Percentiles rank a stretch among this genome's conserved stretches.
Conservation (phyloP, 1,140 invertebrate species). For the Lamellibrachia luymesi region DNA sequence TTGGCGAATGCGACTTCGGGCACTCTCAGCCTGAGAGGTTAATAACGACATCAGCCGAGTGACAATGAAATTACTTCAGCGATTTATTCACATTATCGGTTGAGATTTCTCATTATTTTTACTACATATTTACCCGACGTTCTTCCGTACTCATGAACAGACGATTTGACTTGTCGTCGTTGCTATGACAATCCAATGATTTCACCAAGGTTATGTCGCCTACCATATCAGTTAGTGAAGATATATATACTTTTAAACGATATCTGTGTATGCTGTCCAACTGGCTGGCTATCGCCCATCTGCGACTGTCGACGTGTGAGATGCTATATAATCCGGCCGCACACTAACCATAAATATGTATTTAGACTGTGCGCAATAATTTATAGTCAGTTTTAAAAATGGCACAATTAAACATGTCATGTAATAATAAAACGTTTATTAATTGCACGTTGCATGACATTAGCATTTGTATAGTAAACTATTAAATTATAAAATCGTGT, state of each 20-base stretch:
- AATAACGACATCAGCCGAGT: background rate
- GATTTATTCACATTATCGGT: background rate
- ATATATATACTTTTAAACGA: background rate
- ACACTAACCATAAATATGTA: background rate
- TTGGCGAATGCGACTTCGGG: background rate
- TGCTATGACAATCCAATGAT: background rate
- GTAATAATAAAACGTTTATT: background rate
- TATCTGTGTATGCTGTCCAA: background rate
- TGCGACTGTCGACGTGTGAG: background rate
- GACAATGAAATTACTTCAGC: background rate
- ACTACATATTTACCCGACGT: background rate
- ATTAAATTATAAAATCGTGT: background rate
- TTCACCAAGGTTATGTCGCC: background rate
- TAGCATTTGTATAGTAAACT: no score
- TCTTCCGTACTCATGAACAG: background rate
- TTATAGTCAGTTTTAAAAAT: background rate
- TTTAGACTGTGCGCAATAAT: background rate
- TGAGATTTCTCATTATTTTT: background rate
- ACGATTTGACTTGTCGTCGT: background rate
- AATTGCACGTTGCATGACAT: background rate
- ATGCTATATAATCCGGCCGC: background rate
- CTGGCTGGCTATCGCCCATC: background rate
- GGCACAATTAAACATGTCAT: background rate
- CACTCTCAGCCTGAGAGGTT: background rate
- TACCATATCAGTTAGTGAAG: conserved; percentile 1